Percentiles rank a stretch among this genome's conserved stretches.
Evolutionary conservation across 2,113 vertebrate species (phyloP).

Genomic region (Melospiza melodia): DNA sequence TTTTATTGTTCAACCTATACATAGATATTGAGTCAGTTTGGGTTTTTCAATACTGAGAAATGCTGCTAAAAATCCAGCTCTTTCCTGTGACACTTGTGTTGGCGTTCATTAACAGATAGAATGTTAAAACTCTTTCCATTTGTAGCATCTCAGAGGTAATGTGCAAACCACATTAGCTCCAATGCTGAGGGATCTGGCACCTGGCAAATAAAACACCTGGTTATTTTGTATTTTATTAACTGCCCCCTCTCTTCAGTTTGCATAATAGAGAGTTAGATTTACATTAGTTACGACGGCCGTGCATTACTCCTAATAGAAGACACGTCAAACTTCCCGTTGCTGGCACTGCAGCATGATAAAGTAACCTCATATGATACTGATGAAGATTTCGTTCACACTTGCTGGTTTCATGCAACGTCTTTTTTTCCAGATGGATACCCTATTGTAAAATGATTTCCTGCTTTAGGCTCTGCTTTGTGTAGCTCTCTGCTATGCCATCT

Average conservation of each 20-base stretch:
- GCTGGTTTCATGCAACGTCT: slow-evolving; percentile 67
- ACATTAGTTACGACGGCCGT: slow-evolving; percentile 57
- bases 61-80: background rate
- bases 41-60: background rate
- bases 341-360: slow-evolving; percentile 57
- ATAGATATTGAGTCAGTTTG: background rate
- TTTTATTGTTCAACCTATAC: background rate
- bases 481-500: slow-evolving; percentile 70
- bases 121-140: background rate
- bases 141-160: background rate
- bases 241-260: slow-evolving; percentile 70
- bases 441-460: slow-evolving; percentile 76
- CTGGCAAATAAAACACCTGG: slow-evolving; percentile 35
- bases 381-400: slow-evolving; percentile 78
- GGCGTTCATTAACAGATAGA: background rate
- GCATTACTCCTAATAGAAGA: slow-evolving; percentile 73
- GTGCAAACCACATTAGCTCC: background rate
- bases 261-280: slow-evolving; percentile 72
- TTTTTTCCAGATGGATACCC: slow-evolving; percentile 82
- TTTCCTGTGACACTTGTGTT: background rate
- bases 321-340: slow-evolving; percentile 17
- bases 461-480: slow-evolving; percentile 70
- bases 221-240: slow-evolving; percentile 74
- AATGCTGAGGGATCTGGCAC: slow-evolving; percentile 2
- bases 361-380: slow-evolving; percentile 66